Evolutionary conservation across 1,140 invertebrate species (phyloP), one percentile per base, ranked within the genome.

Genomic region (Triops longicaudatus): DNA sequence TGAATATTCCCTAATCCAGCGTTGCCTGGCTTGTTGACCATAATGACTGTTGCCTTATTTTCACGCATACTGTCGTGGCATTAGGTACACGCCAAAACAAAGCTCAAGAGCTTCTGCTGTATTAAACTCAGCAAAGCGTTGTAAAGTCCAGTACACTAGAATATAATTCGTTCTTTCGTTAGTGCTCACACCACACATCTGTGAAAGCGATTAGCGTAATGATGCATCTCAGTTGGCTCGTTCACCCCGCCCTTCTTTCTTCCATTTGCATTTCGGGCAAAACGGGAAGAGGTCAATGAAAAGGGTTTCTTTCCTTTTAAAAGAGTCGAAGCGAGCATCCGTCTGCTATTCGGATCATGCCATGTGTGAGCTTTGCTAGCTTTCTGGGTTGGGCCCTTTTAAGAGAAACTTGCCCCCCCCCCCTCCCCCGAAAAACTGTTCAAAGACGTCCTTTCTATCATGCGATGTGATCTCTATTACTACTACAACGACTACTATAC

Each of bases 181-280:
- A n/a, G n/a, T n/a, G n/a, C 22, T 22, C 50, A 17, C 50, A 63
- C 3, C 50, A 63, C 78, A 78, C 79, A 80, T 79, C 75, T 79
- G 81, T 80, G 80, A 80, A 80, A 81, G 81, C 80, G 75, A 81
- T 80, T 63, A 72, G 81, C 78, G 75, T 80, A 83, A 82, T 83
- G 74, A 17, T 73, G 12, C 73, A n/a, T 50, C 41, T 42, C 43
- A 72, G 14, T 72, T 43, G 41, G 43, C 41, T 43, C 72, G 43
- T 31, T 43, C 28, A 26, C 41, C 76, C 22, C 50, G 11, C 71
- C 28, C 71, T 77, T 76, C 22, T 44, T 63, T 63, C 3, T 17
- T 63, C 50, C 50, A 22, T 63, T 63, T 63, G 50, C n/a, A 63
- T 63, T 63, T n/a, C 14, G 1, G 50, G 22, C 43, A 63, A 63